Evolutionary conservation across 1,140 invertebrate species (phyloP).

Genomic region (Trichonephila clavipes): DNA sequence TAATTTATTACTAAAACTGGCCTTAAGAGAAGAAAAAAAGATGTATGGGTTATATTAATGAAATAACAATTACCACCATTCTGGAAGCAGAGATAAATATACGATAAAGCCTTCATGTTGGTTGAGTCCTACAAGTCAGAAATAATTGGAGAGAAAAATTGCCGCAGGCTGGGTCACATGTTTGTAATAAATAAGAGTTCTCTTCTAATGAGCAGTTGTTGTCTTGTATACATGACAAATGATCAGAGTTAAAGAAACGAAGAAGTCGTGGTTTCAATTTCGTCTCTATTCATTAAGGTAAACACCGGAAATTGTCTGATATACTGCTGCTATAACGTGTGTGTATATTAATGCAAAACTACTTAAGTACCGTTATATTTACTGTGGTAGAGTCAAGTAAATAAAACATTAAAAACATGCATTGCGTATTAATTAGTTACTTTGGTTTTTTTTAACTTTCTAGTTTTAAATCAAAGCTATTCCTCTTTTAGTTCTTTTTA

Average conservation of each 20-base stretch:
- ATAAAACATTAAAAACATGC: too few relatives aligned
- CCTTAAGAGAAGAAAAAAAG: background rate
- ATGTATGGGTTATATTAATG: background rate
- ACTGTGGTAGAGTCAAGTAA: too few relatives aligned
- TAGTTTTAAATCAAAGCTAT: too few relatives aligned
- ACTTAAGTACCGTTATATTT: background rate
- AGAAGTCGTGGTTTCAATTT: constrained; percentile 8
- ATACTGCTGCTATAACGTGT: background rate
- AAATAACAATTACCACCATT: background rate
- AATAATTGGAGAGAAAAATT: constrained; percentile 32
- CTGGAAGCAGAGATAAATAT: constrained; percentile 3
- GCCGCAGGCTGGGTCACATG: constrained; percentile 10
- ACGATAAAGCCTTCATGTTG: constrained; percentile 9
- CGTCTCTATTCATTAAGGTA: background rate
- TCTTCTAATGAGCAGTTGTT: constrained; percentile 24
- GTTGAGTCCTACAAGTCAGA: constrained; percentile 30
- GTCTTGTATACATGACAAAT: constrained; percentile 31
- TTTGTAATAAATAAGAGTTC: constrained; percentile 25
- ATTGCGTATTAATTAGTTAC: too few relatives aligned
- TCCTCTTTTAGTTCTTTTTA: too few relatives aligned
- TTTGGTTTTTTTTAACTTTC: too few relatives aligned
- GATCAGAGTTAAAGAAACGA: constrained; percentile 14
- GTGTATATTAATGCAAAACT: background rate
- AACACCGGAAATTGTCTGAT: background rate
- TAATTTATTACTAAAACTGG: constrained; percentile 7